phyloP scores from a whole-genome alignment of 2,113 vertebrate genomes.

The Coregonus clupeaformis region DNA sequence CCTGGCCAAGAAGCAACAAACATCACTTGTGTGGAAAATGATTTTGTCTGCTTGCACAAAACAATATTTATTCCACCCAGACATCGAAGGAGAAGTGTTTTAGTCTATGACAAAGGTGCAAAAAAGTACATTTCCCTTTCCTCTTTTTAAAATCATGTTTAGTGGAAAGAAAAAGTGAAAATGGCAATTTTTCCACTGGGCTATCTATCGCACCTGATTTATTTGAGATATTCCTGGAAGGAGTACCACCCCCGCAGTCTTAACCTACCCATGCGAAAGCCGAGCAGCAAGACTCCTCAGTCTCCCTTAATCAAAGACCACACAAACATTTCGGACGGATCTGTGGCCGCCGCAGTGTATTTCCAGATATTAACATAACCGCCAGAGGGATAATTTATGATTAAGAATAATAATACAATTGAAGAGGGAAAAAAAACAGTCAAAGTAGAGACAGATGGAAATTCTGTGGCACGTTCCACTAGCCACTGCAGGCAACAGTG shows the following conservation, averaged over 20 bases:
- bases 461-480: slow-evolving; percentile 35
- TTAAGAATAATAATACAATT: slow-evolving; percentile 65
- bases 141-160: neutral
- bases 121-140: slow-evolving; percentile 17
- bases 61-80: too few species aligned
- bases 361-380: slow-evolving; percentile 67
- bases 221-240: slow-evolving; percentile 75
- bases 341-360: slow-evolving; percentile 42
- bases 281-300: slow-evolving; percentile 36
- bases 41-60: slow-evolving; percentile 9
- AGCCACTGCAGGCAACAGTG: slow-evolving; percentile 11
- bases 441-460: slow-evolving; percentile 66
- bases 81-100: too few species aligned
- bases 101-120: slow-evolving; percentile 53
- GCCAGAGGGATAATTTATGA: slow-evolving; percentile 69
- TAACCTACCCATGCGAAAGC: slow-evolving; percentile 39
- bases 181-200: slow-evolving; percentile 48
- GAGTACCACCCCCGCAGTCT: slow-evolving; percentile 56
- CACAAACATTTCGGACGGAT: slow-evolving; percentile 59
- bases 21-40: slow-evolving; percentile 45
- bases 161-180: slow-evolving; percentile 8
- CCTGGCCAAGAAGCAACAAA: slow-evolving; percentile 52
- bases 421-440: slow-evolving; percentile 35
- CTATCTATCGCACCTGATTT: slow-evolving; percentile 76
- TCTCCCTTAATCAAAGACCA: slow-evolving; percentile 52